Evolutionary conservation across 2,888 invertebrate genomes (phyloP).

Genomic region (Melikaiella ostensackeni): DNA sequence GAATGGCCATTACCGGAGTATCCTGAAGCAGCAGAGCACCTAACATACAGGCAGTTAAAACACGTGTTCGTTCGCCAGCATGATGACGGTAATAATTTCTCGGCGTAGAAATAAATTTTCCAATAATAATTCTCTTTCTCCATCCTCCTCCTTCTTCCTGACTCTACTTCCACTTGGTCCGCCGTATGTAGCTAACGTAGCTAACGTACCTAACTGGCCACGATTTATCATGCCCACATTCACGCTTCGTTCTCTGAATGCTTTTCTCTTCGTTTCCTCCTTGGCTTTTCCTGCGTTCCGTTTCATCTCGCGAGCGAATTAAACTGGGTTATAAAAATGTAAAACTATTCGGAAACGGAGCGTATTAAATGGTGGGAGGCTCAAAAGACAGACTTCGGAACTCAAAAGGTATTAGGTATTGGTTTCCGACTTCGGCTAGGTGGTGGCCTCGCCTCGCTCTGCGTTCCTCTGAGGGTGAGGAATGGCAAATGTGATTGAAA

Average conservation of each 20-base stretch:
- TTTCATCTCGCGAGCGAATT: conserved; percentile 62
- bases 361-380: conserved; percentile 48
- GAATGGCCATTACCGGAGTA: conserved; percentile 57
- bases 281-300: conserved; percentile 46
- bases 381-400: neutral
- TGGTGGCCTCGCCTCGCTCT: conserved; percentile 17
- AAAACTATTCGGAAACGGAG: conserved; percentile 60
- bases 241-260: conserved; percentile 58
- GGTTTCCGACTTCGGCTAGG: conserved; percentile 4
- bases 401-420: neutral
- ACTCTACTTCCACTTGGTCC: conserved; percentile 56
- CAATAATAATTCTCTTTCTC: conserved; percentile 72
- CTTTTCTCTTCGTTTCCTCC: conserved; percentile 49
- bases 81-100: conserved; percentile 73
- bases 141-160: conserved; percentile 51
- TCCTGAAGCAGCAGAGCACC: conserved; percentile 48
- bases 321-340: conserved; percentile 70
- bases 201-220: conserved; percentile 73
- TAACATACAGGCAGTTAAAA: conserved; percentile 67
- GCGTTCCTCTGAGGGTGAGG: conserved; percentile 48
- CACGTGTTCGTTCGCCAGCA: conserved; percentile 69
- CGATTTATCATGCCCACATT: conserved; percentile 73
- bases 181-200: conserved; percentile 74
- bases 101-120: conserved; percentile 71
- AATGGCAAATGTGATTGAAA: conserved; percentile 73